Conservation (phyloP, 2,888 invertebrate genomes). For the Rhimphoctona megacephalus region DNA sequence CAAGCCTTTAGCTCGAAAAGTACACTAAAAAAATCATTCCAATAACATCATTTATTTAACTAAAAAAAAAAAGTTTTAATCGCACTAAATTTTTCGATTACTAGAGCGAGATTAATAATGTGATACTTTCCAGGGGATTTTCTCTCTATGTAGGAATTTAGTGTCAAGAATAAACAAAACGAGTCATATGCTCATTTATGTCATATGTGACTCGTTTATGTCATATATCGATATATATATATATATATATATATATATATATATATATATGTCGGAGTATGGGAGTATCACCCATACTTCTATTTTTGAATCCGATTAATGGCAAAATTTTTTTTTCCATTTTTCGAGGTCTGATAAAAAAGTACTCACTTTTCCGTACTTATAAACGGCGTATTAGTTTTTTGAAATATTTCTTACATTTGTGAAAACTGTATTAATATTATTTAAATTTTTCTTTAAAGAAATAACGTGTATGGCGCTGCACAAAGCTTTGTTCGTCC, state of each 20-base stretch:
- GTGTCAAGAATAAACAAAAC: conserved; percentile 2
- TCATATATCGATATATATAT: too few species aligned
- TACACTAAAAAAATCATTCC: background rate
- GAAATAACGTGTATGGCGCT: background rate
- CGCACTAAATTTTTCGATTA: too few species aligned
- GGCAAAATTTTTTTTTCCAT: background rate
- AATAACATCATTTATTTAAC: too few species aligned
- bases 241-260: too few species aligned
- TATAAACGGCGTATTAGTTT: background rate
- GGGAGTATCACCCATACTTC: too few species aligned
- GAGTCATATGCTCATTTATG: background rate
- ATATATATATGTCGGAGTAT: too few species aligned
- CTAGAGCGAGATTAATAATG: too few species aligned
- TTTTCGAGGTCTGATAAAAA: background rate
- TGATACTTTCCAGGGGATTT: too few species aligned
- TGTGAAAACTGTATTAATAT: background rate
- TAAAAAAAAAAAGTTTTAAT: background rate
- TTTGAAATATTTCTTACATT: background rate
- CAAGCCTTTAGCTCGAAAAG: background rate
- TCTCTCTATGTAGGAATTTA: background rate
- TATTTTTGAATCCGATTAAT: background rate
- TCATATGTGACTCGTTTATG: too few species aligned
- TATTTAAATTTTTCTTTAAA: background rate
- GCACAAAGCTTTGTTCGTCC: conserved; percentile 10
- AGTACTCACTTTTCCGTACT: too few species aligned